Base-by-base conservation (phyloP, 2,113 vertebrate genomes). In the Solea senegalensis region DNA sequence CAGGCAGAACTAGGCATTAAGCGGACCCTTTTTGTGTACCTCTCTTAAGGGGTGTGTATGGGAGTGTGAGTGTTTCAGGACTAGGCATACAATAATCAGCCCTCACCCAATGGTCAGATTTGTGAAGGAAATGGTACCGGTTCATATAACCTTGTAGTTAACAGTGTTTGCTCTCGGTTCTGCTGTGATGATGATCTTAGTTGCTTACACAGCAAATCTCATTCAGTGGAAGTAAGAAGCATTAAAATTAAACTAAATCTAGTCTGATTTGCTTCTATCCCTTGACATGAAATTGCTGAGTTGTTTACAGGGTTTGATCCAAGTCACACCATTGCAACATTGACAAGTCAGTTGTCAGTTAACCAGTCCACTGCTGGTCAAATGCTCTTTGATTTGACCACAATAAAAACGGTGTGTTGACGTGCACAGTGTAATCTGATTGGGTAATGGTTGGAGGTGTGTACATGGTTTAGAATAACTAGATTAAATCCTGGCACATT, bases 391-490 rank as follows among this genome's bases (percentile, higher is more conserved):
- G 39, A 6, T 26, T 2, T 45, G 3, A 46, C 52, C 10, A 16
- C n/a, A 8, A 12, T 15, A 41, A 15, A 73, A 34, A 21, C 43
- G 14, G 10, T 54, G 9, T 72, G 43, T 67, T 72, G 56, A 68
- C 69, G 66, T 7, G 51, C 51, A 34, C 34, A 44, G n/a, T 80
- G 27, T 57, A 53, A 51, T 54, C 62, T 59, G n/a, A 26, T 72
- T 50, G 62, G 28, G 67, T 14, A 67, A 3, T 51, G 5, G 8
- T 44, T 60, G 50, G 6, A 58, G 1, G 14, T 13, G 13, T 50
- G 39, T 28, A 51, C 54, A 55, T 52, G 39, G 14, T 55, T 58
- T 43, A 44, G 15, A 4, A 2, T 60, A 60, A 68, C 8, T 43
- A 16, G n/a, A 63, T 50, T 58, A 12, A 11, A 48, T 21, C 9